Evolutionary conservation across 2,888 invertebrate species (phyloP), one percentile per base, ranked within the genome.

Genomic region (Sphaerophoria rueppellii): DNA sequence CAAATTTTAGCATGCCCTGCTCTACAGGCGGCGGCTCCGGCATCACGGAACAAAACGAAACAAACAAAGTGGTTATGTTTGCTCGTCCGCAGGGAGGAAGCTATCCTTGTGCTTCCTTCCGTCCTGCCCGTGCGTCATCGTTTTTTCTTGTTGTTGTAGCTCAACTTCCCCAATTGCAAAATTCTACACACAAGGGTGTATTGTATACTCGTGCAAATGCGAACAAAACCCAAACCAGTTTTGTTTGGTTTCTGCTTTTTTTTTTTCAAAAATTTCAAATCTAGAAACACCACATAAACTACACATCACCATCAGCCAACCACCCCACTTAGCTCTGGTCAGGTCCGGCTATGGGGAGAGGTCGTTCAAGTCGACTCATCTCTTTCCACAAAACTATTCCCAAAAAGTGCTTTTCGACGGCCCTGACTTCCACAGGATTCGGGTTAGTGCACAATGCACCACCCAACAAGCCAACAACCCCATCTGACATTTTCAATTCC

Each of bases 51-150:
- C 55, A 80, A 81, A 81, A 85, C 63, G 85, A 85, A 77, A 81
- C 85, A 85, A 85, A 85, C 72, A 81, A 81, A 81, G 85, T 73
- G 85, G 85, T 85, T 85, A 85, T 85, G 85, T 85, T 85, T 85
- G 85, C 81, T 85, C 70, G 85, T 85, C 85, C 85, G 70, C 85
- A 81, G 85, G 85, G 85, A 85, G 85, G 85, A 85, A 85, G 85
- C 85, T 85, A 81, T 85, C 72, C 85, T 81, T 75, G 58, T 70
- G 76, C 85, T 85, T 85, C 76, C 85, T 85, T 85, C 85, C 85
- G 85, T 74, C 72, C 63, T 70, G 76, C 63, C 72, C 75, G 80
- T 60, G 7, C 43, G 54, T 63, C 65, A 35, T 74, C 37, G 50
- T 50, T 14, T 7, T 7, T 32, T 12, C 7, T 52, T 50, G 16